Conservation (phyloP, 2,888 invertebrate species). For the Cremastobaeus sp. region DNA sequence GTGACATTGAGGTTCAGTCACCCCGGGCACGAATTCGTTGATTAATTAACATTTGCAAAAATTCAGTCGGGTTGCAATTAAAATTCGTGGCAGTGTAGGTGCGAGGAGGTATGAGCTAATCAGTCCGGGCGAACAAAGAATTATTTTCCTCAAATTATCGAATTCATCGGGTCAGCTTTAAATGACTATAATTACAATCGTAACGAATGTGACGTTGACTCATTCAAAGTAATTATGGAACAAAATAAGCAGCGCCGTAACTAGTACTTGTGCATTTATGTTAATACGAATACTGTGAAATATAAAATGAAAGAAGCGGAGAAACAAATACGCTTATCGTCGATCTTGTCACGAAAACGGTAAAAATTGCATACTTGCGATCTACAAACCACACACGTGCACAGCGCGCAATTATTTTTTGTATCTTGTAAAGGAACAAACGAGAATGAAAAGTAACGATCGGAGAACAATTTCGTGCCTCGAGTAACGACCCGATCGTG, state of each 20-base stretch:
- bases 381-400: constrained; percentile 27
- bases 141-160: constrained; percentile 31
- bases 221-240: constrained; percentile 45
- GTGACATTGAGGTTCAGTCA: neutral
- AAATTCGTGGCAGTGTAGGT: too few relatives aligned
- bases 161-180: constrained; percentile 25
- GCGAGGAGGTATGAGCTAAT: too few relatives aligned
- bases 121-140: neutral
- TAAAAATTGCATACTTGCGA: constrained; percentile 52
- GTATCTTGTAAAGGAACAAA: constrained; percentile 44
- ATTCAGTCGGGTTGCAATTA: too few relatives aligned
- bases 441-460: constrained; percentile 41
- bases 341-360: constrained; percentile 56
- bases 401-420: constrained; percentile 39
- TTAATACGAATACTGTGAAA: constrained; percentile 39
- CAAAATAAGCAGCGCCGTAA: constrained; percentile 48
- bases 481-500: constrained; percentile 36
- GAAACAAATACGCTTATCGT: constrained; percentile 60
- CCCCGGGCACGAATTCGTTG: too few relatives aligned
- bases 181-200: constrained; percentile 44
- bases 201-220: constrained; percentile 41
- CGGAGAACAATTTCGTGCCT: neutral
- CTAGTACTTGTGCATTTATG: constrained; percentile 50
- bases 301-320: constrained; percentile 47
- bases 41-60: too few relatives aligned